A percentile compares a stretch with the other conserved stretches of the same genome.
phyloP scores from a whole-genome alignment of 2,113 vertebrate species.

The Sus scrofa region DNA sequence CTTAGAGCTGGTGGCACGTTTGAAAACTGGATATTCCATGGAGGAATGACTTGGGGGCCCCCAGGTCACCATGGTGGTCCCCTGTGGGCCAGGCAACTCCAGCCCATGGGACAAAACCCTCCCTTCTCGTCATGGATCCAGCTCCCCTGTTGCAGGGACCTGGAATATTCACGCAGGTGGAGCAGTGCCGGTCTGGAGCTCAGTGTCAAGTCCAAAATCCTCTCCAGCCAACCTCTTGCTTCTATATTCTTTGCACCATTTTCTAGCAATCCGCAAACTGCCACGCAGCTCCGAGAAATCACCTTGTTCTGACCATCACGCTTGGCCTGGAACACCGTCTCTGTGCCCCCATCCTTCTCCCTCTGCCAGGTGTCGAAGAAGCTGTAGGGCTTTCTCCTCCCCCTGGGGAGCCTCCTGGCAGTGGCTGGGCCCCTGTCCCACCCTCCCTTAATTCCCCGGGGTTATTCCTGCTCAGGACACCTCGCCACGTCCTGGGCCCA shows the following conservation, averaged over 20 bases:
- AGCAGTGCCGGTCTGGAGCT: background rate
- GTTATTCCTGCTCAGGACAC: background rate
- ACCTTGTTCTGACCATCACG: rapidly evolving
- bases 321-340: background rate
- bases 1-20: rapidly evolving
- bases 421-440: background rate
- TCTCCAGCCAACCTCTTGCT: background rate
- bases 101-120: background rate
- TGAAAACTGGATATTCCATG: background rate
- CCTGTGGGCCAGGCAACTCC: background rate
- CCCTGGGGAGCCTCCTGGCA: background rate
- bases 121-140: background rate
- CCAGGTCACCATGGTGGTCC: background rate
- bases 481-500: rapidly evolving
- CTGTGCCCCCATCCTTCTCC: background rate
- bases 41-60: background rate
- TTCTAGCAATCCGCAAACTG: background rate
- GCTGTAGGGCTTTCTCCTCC: background rate
- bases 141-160: background rate
- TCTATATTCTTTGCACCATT: background rate
- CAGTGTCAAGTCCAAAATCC: background rate
- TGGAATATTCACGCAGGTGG: rapidly evolving
- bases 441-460: rapidly evolving
- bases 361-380: too few relatives aligned
- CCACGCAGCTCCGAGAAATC: background rate